Percentiles rank a stretch among this genome's conserved stretches.
Conservation (phyloP, 1,140 invertebrate genomes). For the Epicauta chinensis region DNA sequence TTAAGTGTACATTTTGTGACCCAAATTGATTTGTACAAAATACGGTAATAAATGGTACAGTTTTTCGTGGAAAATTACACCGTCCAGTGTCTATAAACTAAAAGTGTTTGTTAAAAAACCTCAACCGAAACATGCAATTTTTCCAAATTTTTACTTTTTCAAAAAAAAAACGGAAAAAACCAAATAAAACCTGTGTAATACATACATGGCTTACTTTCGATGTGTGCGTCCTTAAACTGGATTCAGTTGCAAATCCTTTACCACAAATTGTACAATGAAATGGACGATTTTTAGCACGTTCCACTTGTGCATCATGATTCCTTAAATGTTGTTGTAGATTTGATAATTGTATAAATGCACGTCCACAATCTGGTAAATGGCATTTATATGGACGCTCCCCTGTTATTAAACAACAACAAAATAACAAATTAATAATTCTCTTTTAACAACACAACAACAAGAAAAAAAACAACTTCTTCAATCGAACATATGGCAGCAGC, state of each 20-base stretch:
- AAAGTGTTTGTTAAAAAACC: too few relatives aligned
- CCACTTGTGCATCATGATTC: conserved; percentile 93
- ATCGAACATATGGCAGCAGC: too few relatives aligned
- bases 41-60: too few relatives aligned
- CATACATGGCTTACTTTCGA: conserved; percentile 87
- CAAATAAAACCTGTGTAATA: conserved; percentile 43
- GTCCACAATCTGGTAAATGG: conserved; percentile 88
- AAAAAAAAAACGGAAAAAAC: conserved; percentile 22
- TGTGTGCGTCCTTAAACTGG: conserved; percentile 89
- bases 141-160: neutral
- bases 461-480: too few relatives aligned
- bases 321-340: conserved; percentile 95
- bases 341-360: conserved; percentile 94
- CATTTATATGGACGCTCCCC: conserved; percentile 96
- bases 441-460: neutral
- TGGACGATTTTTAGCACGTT: conserved; percentile 88
- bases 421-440: conserved; percentile 39
- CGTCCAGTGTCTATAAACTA: too few relatives aligned
- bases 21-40: too few relatives aligned
- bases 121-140: neutral
- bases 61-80: too few relatives aligned
- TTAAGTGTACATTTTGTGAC: too few relatives aligned
- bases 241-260: conserved; percentile 93
- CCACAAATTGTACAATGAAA: conserved; percentile 96
- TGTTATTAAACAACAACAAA: conserved; percentile 41